Percentiles rank a stretch among this genome's conserved stretches.
Evolutionary conservation across 92 coral and sea anemone species (phyloP).

Genomic region (Porites evermanni): DNA sequence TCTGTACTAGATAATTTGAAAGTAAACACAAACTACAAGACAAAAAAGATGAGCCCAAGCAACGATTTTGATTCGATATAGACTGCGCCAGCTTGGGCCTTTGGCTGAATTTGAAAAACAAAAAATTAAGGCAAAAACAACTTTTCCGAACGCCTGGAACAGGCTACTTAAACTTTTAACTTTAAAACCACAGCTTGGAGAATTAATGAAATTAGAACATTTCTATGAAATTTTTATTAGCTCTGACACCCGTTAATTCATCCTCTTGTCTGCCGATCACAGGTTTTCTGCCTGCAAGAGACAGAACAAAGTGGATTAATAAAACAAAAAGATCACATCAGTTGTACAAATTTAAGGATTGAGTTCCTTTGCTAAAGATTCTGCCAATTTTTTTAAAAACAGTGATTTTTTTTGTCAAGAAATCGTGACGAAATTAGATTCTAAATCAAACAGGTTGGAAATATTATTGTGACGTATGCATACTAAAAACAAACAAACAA

Average conservation of each 20-base stretch:
- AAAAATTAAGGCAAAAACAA: too few species aligned
- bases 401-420: not conserved
- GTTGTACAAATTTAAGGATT: constrained; percentile 4
- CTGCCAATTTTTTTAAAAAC: not conserved
- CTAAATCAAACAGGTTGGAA: not conserved
- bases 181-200: too few species aligned
- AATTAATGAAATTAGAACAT: too few species aligned
- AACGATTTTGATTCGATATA: too few species aligned
- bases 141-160: too few species aligned
- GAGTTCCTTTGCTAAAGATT: not conserved
- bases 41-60: too few species aligned
- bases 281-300: constrained; percentile 99
- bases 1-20: too few species aligned
- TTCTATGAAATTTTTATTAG: not conserved
- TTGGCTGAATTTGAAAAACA: too few species aligned
- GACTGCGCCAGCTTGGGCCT: too few species aligned
- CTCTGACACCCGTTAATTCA: constrained; percentile 24
- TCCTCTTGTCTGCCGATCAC: constrained; percentile 58
- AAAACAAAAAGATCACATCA: constrained; percentile 27
- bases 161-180: too few species aligned
- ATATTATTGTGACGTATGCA: not conserved
- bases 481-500: too few species aligned
- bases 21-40: too few species aligned
- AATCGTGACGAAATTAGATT: not conserved
- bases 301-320: constrained; percentile 99